Evolutionary conservation across 2,888 invertebrate species (phyloP).

Genomic region (Acleris emargana): DNA sequence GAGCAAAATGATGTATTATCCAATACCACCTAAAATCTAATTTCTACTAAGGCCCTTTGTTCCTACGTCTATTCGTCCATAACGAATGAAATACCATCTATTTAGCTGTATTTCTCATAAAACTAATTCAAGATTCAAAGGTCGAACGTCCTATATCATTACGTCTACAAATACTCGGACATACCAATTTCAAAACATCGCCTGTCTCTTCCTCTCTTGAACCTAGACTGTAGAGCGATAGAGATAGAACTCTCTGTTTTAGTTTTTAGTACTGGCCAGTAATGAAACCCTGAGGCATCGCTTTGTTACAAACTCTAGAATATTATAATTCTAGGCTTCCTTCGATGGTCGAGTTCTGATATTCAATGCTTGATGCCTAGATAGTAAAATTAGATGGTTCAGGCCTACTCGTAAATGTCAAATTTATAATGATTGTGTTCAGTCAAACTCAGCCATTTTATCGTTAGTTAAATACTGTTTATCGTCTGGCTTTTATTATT

Average conservation of each 20-base stretch:
- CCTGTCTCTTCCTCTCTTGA: neutral
- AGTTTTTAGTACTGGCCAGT: slow-evolving; percentile 34
- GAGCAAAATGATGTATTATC: neutral
- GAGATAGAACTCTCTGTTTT: slow-evolving; percentile 1
- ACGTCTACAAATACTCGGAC: slow-evolving; percentile 28
- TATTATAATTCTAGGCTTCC: slow-evolving; percentile 50
- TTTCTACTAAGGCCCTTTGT: slow-evolving; percentile 14
- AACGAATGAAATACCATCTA: slow-evolving; percentile 29
- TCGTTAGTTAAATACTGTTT: neutral
- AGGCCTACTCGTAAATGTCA: slow-evolving; percentile 23
- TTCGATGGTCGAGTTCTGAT: slow-evolving; percentile 22
- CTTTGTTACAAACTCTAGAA: slow-evolving; percentile 54
- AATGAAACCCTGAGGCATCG: slow-evolving; percentile 51
- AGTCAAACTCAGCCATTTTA: neutral
- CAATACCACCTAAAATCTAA: slow-evolving; percentile 1
- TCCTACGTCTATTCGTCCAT: slow-evolving; percentile 10
- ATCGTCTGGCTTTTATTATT: neutral
- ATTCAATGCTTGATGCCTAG: slow-evolving; percentile 22
- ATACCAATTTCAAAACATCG: neutral
- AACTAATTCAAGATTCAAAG: slow-evolving; percentile 47
- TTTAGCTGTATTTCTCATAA: slow-evolving; percentile 22
- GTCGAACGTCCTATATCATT: slow-evolving; percentile 51
- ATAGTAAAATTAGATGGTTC: slow-evolving; percentile 35
- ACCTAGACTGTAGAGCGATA: neutral
- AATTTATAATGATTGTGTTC: slow-evolving; percentile 26